Conservation (phyloP, 2,888 invertebrate genomes). For the Eilema caniola region DNA sequence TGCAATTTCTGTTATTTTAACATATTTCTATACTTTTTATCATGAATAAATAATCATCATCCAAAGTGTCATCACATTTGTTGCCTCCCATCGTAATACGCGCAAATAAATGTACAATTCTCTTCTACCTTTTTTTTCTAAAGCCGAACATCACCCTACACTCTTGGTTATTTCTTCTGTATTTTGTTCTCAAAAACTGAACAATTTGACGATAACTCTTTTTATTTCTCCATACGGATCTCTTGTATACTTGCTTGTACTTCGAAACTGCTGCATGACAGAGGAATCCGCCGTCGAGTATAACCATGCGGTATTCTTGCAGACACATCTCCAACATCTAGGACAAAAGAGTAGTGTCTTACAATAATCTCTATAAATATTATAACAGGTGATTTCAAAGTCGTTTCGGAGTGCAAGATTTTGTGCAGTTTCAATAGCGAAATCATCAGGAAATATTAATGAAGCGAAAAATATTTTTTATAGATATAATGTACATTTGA, state of each 20-base stretch:
- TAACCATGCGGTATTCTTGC: conserved; percentile 90
- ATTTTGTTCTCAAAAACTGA: conserved; percentile 76
- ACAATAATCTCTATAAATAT: neutral
- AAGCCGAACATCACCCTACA: conserved; percentile 72
- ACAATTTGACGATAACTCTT: conserved; percentile 83
- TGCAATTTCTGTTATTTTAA: neutral
- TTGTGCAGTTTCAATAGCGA: no score
- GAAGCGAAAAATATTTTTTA: no score
- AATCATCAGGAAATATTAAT: no score
- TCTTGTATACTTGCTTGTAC: conserved; percentile 50
- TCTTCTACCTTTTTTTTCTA: neutral
- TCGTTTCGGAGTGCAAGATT: no score
- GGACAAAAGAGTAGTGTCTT: neutral
- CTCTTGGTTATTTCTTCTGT: conserved; percentile 73
- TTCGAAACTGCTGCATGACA: conserved; percentile 87
- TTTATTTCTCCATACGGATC: conserved; percentile 74
- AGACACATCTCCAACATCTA: conserved; percentile 93
- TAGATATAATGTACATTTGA: no score
- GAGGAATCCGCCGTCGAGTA: conserved; percentile 91
- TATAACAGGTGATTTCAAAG: neutral
- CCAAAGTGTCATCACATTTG: neutral
- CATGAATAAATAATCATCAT: no score
- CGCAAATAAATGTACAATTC: neutral
- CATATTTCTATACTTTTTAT: neutral
- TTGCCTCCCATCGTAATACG: neutral